These are phyloP conservation scores for Rapana venosa DNA, from an alignment of 2,888 invertebrate genomes.

Conservation along the genomic window DNA sequence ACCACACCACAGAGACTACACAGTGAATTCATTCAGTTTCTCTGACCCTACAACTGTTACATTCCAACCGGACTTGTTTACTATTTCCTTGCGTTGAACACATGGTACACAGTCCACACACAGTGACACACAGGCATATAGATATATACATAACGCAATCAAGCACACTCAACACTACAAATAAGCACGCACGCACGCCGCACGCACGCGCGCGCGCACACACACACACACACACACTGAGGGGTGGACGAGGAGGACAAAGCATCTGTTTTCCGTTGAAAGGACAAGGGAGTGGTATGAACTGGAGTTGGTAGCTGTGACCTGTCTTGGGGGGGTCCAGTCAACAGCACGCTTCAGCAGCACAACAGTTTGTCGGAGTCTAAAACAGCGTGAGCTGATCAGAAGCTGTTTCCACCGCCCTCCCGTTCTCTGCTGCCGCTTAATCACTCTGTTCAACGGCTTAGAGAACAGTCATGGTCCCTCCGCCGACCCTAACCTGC, in stretches of 20 bases:
- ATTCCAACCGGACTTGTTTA: no score
- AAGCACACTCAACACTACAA: no score
- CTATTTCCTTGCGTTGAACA: no score
- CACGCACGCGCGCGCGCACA: background rate
- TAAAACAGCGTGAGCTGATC: conserved; percentile 21
- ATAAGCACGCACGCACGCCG: no score
- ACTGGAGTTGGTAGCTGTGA: background rate
- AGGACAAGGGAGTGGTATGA: background rate
- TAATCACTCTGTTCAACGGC: conserved; percentile 18
- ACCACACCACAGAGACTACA: no score
- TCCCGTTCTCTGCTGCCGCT: background rate
- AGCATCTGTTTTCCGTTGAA: background rate
- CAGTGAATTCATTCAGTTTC: no score
- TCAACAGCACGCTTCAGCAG: background rate
- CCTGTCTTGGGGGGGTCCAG: background rate
- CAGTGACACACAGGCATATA: no score
- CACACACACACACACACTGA: conserved; percentile 35
- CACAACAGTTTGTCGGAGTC: background rate
- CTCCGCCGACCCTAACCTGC: no score
- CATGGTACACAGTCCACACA: no score
- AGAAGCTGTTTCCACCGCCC: background rate
- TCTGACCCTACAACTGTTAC: no score
- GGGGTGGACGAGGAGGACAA: background rate
- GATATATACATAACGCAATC: no score
- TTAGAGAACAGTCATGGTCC: no score